phyloP scores from a whole-genome alignment of 2,888 invertebrate genomes.

The Rhagium mordax region DNA sequence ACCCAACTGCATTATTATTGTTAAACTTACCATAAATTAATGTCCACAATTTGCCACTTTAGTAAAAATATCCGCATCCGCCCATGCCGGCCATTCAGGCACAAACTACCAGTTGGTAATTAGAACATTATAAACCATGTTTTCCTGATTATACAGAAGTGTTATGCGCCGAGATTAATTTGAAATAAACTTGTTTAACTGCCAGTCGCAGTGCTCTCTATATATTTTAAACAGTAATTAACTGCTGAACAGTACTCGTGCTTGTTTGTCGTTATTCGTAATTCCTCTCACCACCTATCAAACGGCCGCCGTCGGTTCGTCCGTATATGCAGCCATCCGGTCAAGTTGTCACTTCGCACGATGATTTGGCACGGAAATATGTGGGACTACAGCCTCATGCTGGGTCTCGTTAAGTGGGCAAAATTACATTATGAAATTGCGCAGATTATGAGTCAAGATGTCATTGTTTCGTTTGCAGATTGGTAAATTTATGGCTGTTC shows the following conservation, averaged over 20 bases:
- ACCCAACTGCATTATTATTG: too few relatives aligned
- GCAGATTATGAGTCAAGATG: slow-evolving; percentile 12
- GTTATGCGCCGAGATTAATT: slow-evolving; percentile 57
- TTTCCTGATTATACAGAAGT: slow-evolving; percentile 45
- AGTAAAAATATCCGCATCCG: not conserved
- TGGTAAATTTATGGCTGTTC: slow-evolving; percentile 1
- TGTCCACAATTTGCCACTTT: not conserved
- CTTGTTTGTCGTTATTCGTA: slow-evolving; percentile 3
- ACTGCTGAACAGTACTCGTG: slow-evolving; percentile 48
- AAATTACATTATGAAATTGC: slow-evolving; percentile 4
- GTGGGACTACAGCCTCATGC: not conserved
- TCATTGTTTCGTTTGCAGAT: slow-evolving; percentile 1
- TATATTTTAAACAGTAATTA: slow-evolving; percentile 66
- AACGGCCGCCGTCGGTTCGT: not conserved
- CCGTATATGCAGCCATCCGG: not conserved
- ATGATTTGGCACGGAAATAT: slow-evolving; percentile 18
- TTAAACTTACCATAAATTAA: not conserved
- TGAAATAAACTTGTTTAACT: slow-evolving; percentile 63
- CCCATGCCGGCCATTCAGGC: slow-evolving; percentile 18
- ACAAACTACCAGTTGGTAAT: slow-evolving; percentile 35
- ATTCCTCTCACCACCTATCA: slow-evolving; percentile 9
- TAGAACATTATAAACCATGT: slow-evolving; percentile 48
- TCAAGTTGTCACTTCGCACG: not conserved
- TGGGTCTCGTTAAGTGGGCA: not conserved
- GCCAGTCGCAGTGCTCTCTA: slow-evolving; percentile 63